These are phyloP conservation scores for Cerceris ruficornis DNA, from an alignment of 2,888 invertebrate species.

Conservation along the genomic window DNA sequence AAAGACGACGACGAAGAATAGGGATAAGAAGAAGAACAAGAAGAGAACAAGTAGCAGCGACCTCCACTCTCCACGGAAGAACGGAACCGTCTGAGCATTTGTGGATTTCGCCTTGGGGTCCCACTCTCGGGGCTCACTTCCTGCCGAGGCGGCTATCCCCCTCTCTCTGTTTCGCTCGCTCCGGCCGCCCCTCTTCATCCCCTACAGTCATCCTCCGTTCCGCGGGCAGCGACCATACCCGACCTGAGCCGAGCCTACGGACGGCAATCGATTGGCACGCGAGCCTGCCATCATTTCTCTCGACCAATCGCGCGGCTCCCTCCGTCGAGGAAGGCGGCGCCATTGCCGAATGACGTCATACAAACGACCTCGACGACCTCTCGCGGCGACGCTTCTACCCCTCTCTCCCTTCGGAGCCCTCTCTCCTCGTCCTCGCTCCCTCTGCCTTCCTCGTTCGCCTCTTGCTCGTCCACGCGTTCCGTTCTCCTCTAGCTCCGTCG, in stretches of 20 bases:
- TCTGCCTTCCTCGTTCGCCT: neutral
- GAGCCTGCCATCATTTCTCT: slow-evolving; percentile 80
- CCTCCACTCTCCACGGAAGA: slow-evolving; percentile 80
- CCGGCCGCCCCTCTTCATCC: slow-evolving; percentile 50
- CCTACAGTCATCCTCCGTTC: slow-evolving; percentile 41
- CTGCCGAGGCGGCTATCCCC: slow-evolving; percentile 72
- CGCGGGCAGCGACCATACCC: slow-evolving; percentile 62
- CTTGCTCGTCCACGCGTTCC: slow-evolving; percentile 1
- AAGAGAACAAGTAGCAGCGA: slow-evolving; percentile 74
- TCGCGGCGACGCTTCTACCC: slow-evolving; percentile 61
- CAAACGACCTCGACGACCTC: slow-evolving; percentile 71
- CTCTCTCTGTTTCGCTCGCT: slow-evolving; percentile 53
- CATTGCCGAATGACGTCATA: slow-evolving; percentile 72
- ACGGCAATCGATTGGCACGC: slow-evolving; percentile 80
- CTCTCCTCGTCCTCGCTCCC: slow-evolving; percentile 17
- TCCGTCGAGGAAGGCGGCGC: slow-evolving; percentile 68
- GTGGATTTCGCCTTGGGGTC: slow-evolving; percentile 69
- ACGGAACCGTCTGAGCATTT: slow-evolving; percentile 77
- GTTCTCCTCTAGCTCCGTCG: neutral
- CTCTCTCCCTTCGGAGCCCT: slow-evolving; percentile 33
- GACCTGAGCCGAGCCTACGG: slow-evolving; percentile 65
- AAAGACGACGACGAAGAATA: neutral
- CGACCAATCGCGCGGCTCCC: slow-evolving; percentile 72
- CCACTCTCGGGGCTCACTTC: slow-evolving; percentile 69
- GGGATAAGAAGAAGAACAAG: slow-evolving; percentile 25